phyloP scores from a whole-genome alignment of 2,888 invertebrate genomes.

The Chloroclystis v-ata region DNA sequence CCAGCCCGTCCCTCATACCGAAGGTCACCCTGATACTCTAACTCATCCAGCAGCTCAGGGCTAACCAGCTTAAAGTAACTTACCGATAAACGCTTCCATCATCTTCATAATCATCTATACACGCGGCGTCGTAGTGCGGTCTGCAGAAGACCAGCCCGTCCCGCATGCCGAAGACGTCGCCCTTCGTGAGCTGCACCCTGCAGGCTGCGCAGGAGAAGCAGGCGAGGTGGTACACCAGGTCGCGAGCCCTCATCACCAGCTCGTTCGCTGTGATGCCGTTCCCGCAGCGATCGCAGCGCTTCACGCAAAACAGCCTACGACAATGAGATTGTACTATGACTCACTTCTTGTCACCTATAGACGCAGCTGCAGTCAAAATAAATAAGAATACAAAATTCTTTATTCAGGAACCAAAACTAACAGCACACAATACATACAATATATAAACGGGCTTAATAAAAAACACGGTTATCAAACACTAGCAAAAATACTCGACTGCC shows the following conservation, averaged over 20 bases:
- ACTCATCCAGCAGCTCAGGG: too few species aligned
- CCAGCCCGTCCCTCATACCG: constrained; percentile 89
- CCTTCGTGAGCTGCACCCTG: constrained; percentile 88
- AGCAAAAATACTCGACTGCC: too few species aligned
- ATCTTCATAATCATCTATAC: constrained; percentile 81
- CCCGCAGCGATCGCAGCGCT: constrained; percentile 91
- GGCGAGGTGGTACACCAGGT: constrained; percentile 91
- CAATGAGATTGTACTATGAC: constrained; percentile 32
- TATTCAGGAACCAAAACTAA: too few species aligned
- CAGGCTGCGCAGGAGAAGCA: constrained; percentile 95
- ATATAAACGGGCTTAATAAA: too few species aligned
- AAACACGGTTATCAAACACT: too few species aligned
- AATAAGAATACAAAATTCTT: too few species aligned
- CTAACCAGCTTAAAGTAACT: too few species aligned
- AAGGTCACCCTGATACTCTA: constrained; percentile 96
- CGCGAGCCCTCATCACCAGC: constrained; percentile 93
- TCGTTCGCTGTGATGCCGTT: constrained; percentile 91
- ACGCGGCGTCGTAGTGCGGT: constrained; percentile 76
- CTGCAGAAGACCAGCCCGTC: constrained; percentile 87
- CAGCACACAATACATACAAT: too few species aligned
- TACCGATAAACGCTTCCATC: constrained; percentile 69
- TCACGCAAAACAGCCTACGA: constrained; percentile 90
- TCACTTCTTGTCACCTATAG: neutral
- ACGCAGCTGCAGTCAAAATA: too few species aligned
- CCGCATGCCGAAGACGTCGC: constrained; percentile 94